A percentile compares a stretch with the other conserved stretches of the same genome.
Evolutionary conservation across 2,113 vertebrate species (phyloP).

Genomic region (Aplodontia rufa): DNA sequence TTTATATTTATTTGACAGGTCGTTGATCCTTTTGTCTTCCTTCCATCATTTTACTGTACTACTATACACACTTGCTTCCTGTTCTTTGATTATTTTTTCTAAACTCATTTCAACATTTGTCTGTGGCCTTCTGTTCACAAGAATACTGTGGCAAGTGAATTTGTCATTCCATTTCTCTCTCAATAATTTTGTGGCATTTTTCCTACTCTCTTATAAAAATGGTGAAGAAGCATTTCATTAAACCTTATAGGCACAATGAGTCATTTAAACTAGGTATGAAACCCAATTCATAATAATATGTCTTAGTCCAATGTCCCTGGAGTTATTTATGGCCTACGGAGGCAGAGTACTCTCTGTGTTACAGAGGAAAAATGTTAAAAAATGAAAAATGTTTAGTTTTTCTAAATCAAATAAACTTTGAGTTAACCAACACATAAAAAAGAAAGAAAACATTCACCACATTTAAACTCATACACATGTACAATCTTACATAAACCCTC

Average conservation of each 20-base stretch:
- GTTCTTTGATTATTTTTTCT: conserved; percentile 24
- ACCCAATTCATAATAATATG: conserved; percentile 44
- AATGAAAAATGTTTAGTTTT: conserved; percentile 5
- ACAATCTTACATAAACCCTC: not conserved
- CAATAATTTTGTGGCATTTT: conserved; percentile 19
- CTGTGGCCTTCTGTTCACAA: conserved; percentile 43
- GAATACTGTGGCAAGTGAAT: conserved; percentile 45
- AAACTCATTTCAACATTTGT: conserved; percentile 41
- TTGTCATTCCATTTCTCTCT: conserved; percentile 21
- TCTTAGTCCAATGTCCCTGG: conserved; percentile 28
- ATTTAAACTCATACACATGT: not conserved
- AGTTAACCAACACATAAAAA: conserved; percentile 24
- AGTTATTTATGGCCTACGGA: conserved; percentile 51
- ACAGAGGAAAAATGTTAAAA: conserved; percentile 2
- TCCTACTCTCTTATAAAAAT: conserved; percentile 27
- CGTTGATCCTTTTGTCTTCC: not conserved
- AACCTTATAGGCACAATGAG: conserved; percentile 53
- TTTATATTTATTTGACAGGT: not conserved
- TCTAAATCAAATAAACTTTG: conserved; percentile 54
- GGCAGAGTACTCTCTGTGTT: conserved; percentile 41
- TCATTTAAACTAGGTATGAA: conserved; percentile 56
- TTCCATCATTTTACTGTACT: not conserved
- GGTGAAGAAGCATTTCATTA: conserved; percentile 49
- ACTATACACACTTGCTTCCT: conserved; percentile 3
- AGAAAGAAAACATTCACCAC: not conserved